Conservation (phyloP, 2,888 invertebrate species). For the Neria commutata region DNA sequence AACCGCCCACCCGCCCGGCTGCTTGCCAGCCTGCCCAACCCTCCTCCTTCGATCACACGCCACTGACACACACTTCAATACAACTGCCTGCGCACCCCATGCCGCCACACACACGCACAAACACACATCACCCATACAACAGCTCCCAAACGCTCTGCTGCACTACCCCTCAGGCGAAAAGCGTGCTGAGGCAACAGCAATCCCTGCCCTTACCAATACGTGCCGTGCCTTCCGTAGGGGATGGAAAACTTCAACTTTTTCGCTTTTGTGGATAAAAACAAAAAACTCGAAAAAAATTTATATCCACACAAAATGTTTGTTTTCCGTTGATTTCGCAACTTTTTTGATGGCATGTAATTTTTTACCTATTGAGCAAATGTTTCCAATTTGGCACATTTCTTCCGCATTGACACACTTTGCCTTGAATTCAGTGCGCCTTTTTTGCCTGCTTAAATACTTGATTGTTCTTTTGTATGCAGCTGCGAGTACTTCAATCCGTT, state of each 20-base stretch:
- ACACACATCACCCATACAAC: background rate
- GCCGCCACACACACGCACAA: background rate
- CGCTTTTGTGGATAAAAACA: constrained; percentile 11
- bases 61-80: background rate
- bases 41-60: background rate
- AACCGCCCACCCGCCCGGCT: constrained; percentile 2
- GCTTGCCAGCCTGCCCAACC: background rate
- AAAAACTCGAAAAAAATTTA: too few species aligned
- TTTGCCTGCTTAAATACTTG: too few species aligned
- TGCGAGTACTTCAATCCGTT: too few species aligned
- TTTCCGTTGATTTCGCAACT: constrained; percentile 25
- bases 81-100: background rate
- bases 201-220: too few species aligned
- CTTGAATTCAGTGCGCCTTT: too few species aligned
- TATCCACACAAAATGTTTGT: constrained; percentile 16
- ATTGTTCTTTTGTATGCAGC: too few species aligned
- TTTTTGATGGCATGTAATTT: too few species aligned
- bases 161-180: background rate
- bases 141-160: background rate
- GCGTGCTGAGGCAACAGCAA: background rate
- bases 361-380: too few species aligned
- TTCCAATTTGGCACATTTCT: too few species aligned
- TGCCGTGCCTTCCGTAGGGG: too few species aligned
- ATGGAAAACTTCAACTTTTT: constrained; percentile 9
- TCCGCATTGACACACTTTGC: too few species aligned